These are phyloP conservation scores for Antheraea yamamai DNA, from an alignment of 2,888 invertebrate species.

Conservation along the genomic window DNA sequence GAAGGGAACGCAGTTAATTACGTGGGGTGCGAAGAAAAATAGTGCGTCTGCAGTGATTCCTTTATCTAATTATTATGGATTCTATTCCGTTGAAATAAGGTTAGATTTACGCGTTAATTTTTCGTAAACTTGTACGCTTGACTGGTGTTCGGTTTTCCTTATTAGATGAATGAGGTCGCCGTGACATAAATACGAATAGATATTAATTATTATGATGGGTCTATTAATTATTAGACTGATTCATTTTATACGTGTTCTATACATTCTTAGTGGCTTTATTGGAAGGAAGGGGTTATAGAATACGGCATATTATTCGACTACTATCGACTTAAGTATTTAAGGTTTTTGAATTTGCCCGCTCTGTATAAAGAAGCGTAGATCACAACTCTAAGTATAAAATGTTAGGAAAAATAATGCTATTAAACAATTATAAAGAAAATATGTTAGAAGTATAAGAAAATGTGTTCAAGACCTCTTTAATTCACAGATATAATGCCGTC, in stretches of 20 bases:
- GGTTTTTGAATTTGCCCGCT: no score
- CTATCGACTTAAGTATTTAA: no score
- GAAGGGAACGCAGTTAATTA: constrained; percentile 78
- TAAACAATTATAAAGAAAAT: no score
- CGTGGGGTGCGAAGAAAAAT: constrained; percentile 76
- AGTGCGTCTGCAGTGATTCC: constrained; percentile 36
- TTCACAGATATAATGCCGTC: no score
- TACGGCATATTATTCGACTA: no score
- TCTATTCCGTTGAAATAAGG: constrained; percentile 24
- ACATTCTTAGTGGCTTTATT: background rate
- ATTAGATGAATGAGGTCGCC: constrained; percentile 54
- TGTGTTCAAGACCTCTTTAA: no score
- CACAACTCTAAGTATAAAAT: no score
- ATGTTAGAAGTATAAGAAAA: no score
- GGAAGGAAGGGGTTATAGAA: background rate
- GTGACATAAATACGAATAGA: constrained; percentile 52
- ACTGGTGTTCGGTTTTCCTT: constrained; percentile 45
- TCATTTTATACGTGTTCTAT: constrained; percentile 8
- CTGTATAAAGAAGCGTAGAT: no score
- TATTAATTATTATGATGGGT: constrained; percentile 55
- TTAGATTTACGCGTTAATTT: constrained; percentile 28
- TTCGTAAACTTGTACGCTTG: constrained; percentile 21
- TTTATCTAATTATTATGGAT: constrained; percentile 20
- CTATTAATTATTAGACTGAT: constrained; percentile 46
- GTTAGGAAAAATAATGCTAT: no score